A percentile compares a stretch with the other conserved stretches of the same genome.
Conservation (phyloP, 2,113 vertebrate genomes). For the Triplophysa rosa region DNA sequence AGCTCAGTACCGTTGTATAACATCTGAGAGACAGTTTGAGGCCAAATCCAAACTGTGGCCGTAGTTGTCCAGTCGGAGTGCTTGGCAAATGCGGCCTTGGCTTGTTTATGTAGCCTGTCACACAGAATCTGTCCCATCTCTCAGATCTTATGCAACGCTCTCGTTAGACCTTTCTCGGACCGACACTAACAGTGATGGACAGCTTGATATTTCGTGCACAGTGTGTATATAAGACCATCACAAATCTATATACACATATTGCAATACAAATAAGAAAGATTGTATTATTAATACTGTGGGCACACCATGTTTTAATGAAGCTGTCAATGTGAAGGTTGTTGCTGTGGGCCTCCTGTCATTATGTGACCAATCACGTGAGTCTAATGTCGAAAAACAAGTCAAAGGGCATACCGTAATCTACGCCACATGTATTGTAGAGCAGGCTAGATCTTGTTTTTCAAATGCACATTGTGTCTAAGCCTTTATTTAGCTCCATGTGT, state of each 20-base stretch:
- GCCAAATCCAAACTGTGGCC: constrained; percentile 1
- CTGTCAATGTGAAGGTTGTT: not conserved
- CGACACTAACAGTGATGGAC: constrained; percentile 9
- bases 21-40: constrained; percentile 3
- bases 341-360: constrained; percentile 7
- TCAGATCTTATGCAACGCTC: constrained; percentile 41
- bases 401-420: not conserved
- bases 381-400: not conserved
- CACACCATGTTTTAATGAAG: not conserved
- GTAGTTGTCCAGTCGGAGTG: constrained; percentile 6
- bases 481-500: not conserved
- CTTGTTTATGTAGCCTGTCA: constrained; percentile 42
- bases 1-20: no score
- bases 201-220: not conserved
- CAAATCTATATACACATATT: not conserved
- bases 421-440: not conserved
- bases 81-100: constrained; percentile 9
- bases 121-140: constrained; percentile 37
- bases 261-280: not conserved
- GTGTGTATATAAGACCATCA: not conserved
- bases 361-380: not conserved
- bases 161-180: constrained; percentile 6
- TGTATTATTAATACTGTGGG: not conserved
- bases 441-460: not conserved
- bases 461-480: not conserved